A percentile compares a stretch with the other conserved stretches of the same genome.
These are phyloP conservation scores for Ploceus nigricollis DNA, from an alignment of 2,113 vertebrate genomes.

Conservation along the genomic window DNA sequence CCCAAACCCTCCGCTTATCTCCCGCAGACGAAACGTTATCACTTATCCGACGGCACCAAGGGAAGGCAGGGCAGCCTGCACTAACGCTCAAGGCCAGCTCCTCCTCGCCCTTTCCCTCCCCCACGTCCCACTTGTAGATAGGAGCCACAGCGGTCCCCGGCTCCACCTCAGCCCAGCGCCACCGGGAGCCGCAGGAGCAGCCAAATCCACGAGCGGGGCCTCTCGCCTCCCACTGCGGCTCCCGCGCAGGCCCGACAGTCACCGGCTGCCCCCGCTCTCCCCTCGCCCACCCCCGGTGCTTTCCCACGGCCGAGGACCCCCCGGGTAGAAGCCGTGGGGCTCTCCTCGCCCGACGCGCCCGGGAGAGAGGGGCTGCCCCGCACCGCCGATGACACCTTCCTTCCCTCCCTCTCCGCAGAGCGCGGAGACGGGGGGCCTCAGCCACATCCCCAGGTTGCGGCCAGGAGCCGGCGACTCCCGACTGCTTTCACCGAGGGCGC, in stretches of 20 bases:
- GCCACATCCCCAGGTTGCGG: neutral
- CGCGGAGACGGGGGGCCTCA: accelerated
- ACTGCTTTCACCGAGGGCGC: no score
- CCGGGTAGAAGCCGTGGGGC: neutral
- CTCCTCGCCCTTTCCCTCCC: neutral
- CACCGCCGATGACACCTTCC: neutral
- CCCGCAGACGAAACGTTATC: neutral
- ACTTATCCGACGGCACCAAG: neutral
- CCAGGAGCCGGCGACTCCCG: neutral
- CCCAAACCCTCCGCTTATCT: neutral
- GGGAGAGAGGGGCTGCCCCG: neutral
- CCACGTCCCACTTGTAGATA: neutral
- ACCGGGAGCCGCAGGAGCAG: neutral
- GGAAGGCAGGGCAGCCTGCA: neutral
- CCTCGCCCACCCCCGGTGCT: neutral
- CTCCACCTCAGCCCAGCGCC: neutral
- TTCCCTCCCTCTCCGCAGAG: neutral
- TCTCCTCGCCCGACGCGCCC: neutral
- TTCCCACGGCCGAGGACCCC: neutral
- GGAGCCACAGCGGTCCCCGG: neutral
- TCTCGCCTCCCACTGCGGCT: neutral
- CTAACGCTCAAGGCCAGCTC: neutral
- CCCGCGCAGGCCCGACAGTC: neutral
- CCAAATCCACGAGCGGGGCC: neutral
- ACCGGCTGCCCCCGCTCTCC: neutral